Conservation (phyloP, 2,888 invertebrate genomes). For the Acronicta psi region DNA sequence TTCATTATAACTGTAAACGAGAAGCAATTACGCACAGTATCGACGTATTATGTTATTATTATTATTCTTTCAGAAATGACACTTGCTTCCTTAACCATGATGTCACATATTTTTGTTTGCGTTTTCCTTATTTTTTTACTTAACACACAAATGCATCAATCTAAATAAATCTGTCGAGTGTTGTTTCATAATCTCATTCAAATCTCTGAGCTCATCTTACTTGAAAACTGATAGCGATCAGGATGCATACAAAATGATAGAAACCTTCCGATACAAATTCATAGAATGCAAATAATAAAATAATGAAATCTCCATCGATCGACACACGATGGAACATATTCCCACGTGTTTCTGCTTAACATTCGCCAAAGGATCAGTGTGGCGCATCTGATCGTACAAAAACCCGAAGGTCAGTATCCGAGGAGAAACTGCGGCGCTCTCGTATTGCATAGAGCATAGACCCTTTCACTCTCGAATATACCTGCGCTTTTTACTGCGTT, state of each 20-base stretch:
- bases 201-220: slow-evolving; percentile 22
- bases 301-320: slow-evolving; percentile 73
- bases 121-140: neutral
- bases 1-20: too few relatives aligned
- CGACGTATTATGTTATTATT: too few relatives aligned
- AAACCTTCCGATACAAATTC: slow-evolving; percentile 47
- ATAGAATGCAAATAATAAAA: slow-evolving; percentile 81
- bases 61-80: too few relatives aligned
- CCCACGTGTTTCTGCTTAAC: slow-evolving; percentile 86
- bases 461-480: slow-evolving; percentile 88
- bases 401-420: slow-evolving; percentile 81
- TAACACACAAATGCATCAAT: neutral
- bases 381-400: slow-evolving; percentile 82
- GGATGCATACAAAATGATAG: slow-evolving; percentile 27
- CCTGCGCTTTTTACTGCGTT: slow-evolving; percentile 87
- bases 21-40: too few relatives aligned
- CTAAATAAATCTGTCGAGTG: neutral
- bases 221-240: slow-evolving; percentile 41
- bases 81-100: too few relatives aligned
- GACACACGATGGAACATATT: slow-evolving; percentile 68
- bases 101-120: too few relatives aligned
- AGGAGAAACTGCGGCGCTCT: slow-evolving; percentile 83
- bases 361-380: slow-evolving; percentile 72
- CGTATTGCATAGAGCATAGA: slow-evolving; percentile 88
- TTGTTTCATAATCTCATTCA: slow-evolving; percentile 9